Evolutionary conservation across 2,888 invertebrate species (phyloP), one percentile per base, ranked within the genome.

Genomic region (Microctonus hyperodae): DNA sequence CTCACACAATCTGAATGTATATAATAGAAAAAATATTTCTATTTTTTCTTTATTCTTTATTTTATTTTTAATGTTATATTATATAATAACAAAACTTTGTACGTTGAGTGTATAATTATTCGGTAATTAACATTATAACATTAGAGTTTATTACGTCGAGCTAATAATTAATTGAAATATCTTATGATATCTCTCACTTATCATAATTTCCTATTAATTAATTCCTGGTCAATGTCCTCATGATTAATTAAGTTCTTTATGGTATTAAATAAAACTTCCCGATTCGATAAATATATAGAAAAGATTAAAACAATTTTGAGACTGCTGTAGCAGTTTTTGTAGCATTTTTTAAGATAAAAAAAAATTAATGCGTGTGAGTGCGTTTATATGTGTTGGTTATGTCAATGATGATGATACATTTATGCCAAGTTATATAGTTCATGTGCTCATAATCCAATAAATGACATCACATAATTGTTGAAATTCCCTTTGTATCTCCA

Each of bases 131-230:
- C 76, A 73, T 68, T 75, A 77, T 75, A 48, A 66, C 68, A 71
- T 72, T 76, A 76, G 75, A 72, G 72, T 75, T 75, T 74, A 72
- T 69, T 68, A 74, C 74, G 73, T 74, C 74, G 71, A 69, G 75
- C 65, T 76, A 75, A 75, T 75, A 20, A 6, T 44, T n/a, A 44
- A 73, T 68, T 70, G 68, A 68, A 56, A 51, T 11, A 35, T 62
- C 48, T 23, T 33, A 22, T 3, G 28, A 28, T 5, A 7, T 28
- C 28, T n/a, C n/a, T 7, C 28, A 28, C 4, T 28, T 3, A 3
- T 7, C 28, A 5, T 7, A 28, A 28, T 28, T 28, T 7, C 28
- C 7, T 28, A 28, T n/a, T n/a, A n/a, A n/a, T n/a, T n/a, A n/a
- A n/a, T n/a, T n/a, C n/a, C n/a, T n/a, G n/a, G n/a, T n/a, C n/a